Evolutionary conservation across 1,140 invertebrate species (phyloP).

Genomic region (Halictus rubicundus): DNA sequence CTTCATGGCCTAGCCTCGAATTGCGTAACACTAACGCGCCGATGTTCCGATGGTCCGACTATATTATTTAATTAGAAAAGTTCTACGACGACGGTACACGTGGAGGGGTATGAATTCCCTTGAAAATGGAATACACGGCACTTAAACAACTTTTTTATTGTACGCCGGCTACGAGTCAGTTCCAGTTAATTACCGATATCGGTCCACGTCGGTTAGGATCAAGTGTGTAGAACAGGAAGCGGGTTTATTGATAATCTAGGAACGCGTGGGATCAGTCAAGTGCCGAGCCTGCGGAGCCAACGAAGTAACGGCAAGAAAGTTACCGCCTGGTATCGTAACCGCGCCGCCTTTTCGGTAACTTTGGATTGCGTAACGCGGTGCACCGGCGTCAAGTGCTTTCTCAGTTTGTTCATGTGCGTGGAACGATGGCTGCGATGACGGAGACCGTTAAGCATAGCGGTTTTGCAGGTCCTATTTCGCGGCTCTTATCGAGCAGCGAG

Average conservation of each 20-base stretch:
- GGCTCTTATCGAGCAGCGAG: neutral
- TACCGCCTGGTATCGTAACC: slow-evolving; percentile 8
- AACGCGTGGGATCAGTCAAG: slow-evolving; percentile 22
- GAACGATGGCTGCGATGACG: neutral
- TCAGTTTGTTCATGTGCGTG: neutral
- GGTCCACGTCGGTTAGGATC: neutral
- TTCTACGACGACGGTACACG: too few relatives aligned
- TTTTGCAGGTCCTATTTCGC: neutral
- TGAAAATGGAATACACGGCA: too few relatives aligned
- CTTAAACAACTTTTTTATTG: too few relatives aligned
- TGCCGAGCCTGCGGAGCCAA: neutral
- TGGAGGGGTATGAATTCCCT: too few relatives aligned
- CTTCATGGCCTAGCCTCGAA: too few relatives aligned
- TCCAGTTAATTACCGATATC: neutral
- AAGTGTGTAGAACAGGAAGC: neutral
- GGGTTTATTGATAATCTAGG: neutral
- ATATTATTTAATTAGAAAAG: too few relatives aligned
- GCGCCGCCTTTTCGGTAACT: slow-evolving; percentile 24
- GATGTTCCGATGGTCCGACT: too few relatives aligned
- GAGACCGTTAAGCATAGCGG: neutral
- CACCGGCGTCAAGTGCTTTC: slow-evolving; percentile 12
- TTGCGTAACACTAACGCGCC: too few relatives aligned
- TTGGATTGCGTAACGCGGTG: slow-evolving; percentile 19
- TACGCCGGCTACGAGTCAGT: too few relatives aligned
- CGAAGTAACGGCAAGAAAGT: slow-evolving; percentile 27